phyloP scores from a whole-genome alignment of 1,140 invertebrate genomes.

The Diorhabda sublineata region DNA sequence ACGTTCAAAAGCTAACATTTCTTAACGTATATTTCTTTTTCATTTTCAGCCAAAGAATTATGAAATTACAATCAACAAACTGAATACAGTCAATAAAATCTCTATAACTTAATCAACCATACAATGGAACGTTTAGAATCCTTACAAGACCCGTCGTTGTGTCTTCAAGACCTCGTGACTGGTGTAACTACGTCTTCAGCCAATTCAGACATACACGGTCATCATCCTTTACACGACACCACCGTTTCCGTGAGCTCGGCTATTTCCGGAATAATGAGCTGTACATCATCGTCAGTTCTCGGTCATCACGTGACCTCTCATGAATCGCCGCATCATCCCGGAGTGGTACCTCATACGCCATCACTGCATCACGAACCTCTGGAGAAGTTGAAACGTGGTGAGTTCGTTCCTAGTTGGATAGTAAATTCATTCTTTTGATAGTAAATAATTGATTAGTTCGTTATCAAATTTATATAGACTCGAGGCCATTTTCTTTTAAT shows the following conservation, averaged over 20 bases:
- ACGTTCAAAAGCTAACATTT: no score
- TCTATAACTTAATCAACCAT: slow-evolving; percentile 10
- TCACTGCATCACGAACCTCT: slow-evolving; percentile 69
- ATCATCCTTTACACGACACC: slow-evolving; percentile 58
- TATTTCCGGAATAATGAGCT: slow-evolving; percentile 63
- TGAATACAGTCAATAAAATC: slow-evolving; percentile 12
- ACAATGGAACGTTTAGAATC: slow-evolving; percentile 55
- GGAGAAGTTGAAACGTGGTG: slow-evolving; percentile 79
- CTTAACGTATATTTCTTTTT: slow-evolving; percentile 4
- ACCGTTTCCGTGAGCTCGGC: slow-evolving; percentile 62
- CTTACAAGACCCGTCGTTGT: slow-evolving; percentile 62
- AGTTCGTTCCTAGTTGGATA: slow-evolving; percentile 46
- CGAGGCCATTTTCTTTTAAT: no score
- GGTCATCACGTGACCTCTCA: slow-evolving; percentile 49
- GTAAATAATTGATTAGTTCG: no score
- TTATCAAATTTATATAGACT: no score
- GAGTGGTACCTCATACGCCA: slow-evolving; percentile 49
- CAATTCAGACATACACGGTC: slow-evolving; percentile 52
- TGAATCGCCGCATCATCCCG: slow-evolving; percentile 45
- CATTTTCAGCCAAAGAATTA: slow-evolving; percentile 13
- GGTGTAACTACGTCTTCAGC: slow-evolving; percentile 46
- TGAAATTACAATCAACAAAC: slow-evolving; percentile 1
- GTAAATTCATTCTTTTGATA: no score
- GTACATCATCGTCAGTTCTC: slow-evolving; percentile 48
- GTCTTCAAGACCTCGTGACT: slow-evolving; percentile 68